Evolutionary conservation across 2,113 vertebrate species (phyloP).

Genomic region (Numenius arquata): DNA sequence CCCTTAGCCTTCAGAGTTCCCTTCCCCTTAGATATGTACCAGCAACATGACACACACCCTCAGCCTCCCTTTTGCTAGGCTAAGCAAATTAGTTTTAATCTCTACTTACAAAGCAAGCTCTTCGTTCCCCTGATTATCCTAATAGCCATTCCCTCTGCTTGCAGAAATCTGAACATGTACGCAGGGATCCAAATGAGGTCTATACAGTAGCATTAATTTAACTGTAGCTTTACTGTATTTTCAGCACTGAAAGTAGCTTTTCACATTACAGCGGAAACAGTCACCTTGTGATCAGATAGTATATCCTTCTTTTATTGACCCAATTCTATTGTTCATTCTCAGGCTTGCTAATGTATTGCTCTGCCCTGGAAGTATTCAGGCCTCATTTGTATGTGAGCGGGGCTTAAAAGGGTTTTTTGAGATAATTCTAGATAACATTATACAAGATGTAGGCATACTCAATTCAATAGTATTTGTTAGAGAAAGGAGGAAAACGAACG

Average conservation of each 20-base stretch:
- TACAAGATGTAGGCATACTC: background rate
- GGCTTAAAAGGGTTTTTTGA: background rate
- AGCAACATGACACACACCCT: background rate
- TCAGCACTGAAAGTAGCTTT: background rate
- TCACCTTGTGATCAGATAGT: background rate
- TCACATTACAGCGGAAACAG: background rate
- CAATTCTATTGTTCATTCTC: background rate
- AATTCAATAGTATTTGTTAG: background rate
- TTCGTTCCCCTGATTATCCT: constrained; percentile 37
- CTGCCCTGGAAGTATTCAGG: background rate
- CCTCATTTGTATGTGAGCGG: constrained; percentile 16
- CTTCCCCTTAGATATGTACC: background rate
- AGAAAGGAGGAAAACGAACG: background rate
- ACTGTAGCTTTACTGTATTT: background rate
- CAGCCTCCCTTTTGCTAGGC: background rate
- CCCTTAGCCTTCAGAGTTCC: background rate
- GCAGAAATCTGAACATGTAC: background rate
- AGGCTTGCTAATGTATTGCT: background rate
- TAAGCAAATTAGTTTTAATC: constrained; percentile 41
- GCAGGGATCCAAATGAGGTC: background rate
- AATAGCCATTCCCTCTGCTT: constrained; percentile 9
- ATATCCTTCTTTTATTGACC: background rate
- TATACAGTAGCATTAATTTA: background rate
- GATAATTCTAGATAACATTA: background rate
- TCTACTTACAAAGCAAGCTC: constrained; percentile 4